Evolutionary conservation across 2,797 vertebrate genomes (phyloP), one percentile per base, ranked within the genome.

Genomic region (Falco columbarius): DNA sequence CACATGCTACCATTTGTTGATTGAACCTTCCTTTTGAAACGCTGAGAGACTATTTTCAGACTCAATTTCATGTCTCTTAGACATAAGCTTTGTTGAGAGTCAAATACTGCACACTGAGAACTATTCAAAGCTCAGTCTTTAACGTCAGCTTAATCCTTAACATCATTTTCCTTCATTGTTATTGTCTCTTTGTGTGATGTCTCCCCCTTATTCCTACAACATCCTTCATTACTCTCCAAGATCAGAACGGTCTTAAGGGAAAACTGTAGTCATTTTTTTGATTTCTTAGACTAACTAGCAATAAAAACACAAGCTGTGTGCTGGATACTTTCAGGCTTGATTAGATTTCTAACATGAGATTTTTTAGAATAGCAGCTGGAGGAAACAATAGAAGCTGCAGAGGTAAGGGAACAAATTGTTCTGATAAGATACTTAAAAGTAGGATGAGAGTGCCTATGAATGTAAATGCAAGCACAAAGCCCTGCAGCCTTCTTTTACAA

Each of bases 341-440:
- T 93, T 96, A 91, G 59, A 76, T 94, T 92, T 92, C 70, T 79
- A 84, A 84, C 40, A 75, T 21, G 36, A 68, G 11, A 6, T 56
- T 76, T 91, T 92, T 96, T 91, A 92, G 74, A 93, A 49, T 23
- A 92, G 59, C 55, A 73, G 55, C 83, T 87, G 74, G 68, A 95
- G 81, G 65, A 92, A 92, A 87, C 19, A 95, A 71, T 30, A 85
- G 52, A 71, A 93, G 21, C 44, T 85, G 32, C 46, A 77, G 52
- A 92, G 44, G 84, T 92, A 89, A 92, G 87, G 47, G 84, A 96
- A 91, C 32, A 92, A 67, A 91, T 76, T 65, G 47, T 94, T 89
- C 89, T 3, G 29, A 71, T 95, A 89, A 67, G 23, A 36, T 54
- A 58, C 74, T 82, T 93, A 82, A 82, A 91, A 76, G 62, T 27